Evolutionary conservation across 2,797 vertebrate species (phyloP).

Genomic region (Macrochelys suwanniensis): DNA sequence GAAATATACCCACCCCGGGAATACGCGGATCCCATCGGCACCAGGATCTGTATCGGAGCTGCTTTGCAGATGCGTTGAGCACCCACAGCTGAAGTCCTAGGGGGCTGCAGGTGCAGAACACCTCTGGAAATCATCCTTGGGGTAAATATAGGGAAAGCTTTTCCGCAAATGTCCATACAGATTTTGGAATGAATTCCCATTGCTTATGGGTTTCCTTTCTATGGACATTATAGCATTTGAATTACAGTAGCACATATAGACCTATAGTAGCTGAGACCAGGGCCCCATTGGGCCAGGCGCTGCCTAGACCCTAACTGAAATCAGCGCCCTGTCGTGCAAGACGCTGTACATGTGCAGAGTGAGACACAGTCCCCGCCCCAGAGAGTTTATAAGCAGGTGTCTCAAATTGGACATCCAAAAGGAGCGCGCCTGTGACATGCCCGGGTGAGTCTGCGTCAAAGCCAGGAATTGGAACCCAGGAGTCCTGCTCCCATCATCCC

Average conservation of each 20-base stretch:
- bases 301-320: rapidly evolving
- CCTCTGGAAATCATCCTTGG: not conserved
- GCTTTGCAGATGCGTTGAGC: not conserved
- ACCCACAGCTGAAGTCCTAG: not conserved
- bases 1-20: not conserved
- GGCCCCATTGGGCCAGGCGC: not conserved
- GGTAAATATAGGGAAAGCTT: not conserved
- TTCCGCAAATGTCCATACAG: too few species aligned
- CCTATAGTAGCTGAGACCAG: not conserved
- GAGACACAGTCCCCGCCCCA: not conserved
- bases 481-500: not conserved
- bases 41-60: not conserved
- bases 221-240: too few species aligned
- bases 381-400: not conserved
- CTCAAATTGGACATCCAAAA: not conserved
- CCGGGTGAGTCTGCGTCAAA: not conserved
- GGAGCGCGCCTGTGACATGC: not conserved
- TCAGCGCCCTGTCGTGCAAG: not conserved
- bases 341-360: rapidly evolving
- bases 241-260: too few species aligned
- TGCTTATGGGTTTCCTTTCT: too few species aligned
- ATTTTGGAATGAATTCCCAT: not conserved
- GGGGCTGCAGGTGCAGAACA: not conserved
- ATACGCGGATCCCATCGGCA: not conserved
- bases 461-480: not conserved